Evolutionary conservation across 2,113 vertebrate genomes (phyloP).

Genomic region (Centrocercus urophasianus): DNA sequence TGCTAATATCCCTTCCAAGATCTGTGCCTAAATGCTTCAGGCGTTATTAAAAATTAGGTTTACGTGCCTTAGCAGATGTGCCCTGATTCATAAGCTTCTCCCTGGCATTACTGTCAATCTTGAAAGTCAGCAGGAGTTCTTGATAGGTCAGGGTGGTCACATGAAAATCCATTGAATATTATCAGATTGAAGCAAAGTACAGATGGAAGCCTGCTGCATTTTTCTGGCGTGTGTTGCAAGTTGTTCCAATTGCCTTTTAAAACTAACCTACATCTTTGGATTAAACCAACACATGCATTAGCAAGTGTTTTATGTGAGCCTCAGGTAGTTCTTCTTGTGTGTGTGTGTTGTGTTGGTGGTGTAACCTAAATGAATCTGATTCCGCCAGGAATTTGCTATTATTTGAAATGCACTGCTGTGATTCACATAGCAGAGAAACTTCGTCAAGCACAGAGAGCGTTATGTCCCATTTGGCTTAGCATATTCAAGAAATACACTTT

Average conservation of each 20-base stretch:
- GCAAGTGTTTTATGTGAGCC: conserved; percentile 21
- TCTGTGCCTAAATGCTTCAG: conserved; percentile 13
- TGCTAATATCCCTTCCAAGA: conserved; percentile 1
- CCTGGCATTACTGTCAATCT: conserved; percentile 32
- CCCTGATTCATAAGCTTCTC: conserved; percentile 6
- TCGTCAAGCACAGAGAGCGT: conserved; percentile 2
- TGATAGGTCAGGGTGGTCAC: conserved; percentile 21
- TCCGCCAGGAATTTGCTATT: background rate
- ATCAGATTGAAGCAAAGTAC: conserved; percentile 1
- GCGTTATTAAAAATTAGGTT: background rate
- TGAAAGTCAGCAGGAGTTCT: conserved; percentile 20
- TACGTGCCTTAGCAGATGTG: conserved; percentile 7
- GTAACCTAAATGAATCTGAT: conserved; percentile 42
- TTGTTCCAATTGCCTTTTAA: conserved; percentile 18
- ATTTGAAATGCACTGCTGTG: conserved; percentile 24
- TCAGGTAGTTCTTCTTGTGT: background rate
- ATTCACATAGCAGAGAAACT: conserved; percentile 6
- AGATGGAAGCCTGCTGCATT: background rate
- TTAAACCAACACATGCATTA: conserved; percentile 30
- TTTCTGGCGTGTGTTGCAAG: background rate
- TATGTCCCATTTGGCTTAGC: conserved; percentile 59
- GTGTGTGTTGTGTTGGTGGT: background rate
- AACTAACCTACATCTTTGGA: conserved; percentile 52
- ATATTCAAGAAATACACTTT: conserved; percentile 58
- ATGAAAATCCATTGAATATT: background rate